A percentile compares a stretch with the other conserved stretches of the same genome.
phyloP scores from a whole-genome alignment of 2,113 vertebrate genomes.

The Bothrops jararaca region DNA sequence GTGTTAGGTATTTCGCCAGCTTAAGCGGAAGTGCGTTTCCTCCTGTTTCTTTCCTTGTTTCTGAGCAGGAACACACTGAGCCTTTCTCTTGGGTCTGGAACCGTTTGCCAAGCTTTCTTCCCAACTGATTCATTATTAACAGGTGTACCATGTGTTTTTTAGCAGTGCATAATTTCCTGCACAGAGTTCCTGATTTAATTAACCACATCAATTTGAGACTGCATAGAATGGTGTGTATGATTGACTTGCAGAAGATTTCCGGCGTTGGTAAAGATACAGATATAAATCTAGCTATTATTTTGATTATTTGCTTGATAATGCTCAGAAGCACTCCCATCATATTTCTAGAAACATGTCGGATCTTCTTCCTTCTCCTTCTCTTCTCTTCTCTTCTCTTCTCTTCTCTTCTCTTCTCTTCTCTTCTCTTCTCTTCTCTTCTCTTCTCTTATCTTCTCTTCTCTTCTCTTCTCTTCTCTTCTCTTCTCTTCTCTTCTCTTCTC shows the following conservation, averaged over 20 bases:
- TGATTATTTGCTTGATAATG: background rate
- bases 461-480: too few species aligned
- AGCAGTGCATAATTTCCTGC: constrained; percentile 49
- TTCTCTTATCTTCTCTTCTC: too few species aligned
- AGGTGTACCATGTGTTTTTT: constrained; percentile 42
- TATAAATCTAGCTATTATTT: constrained; percentile 5
- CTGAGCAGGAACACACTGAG: background rate
- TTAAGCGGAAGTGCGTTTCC: background rate
- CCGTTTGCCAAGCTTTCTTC: constrained; percentile 32
- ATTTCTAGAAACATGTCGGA: background rate
- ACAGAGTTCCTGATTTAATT: constrained; percentile 49
- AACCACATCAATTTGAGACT: constrained; percentile 40
- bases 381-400: too few species aligned
- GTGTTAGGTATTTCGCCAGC: background rate
- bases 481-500: too few species aligned
- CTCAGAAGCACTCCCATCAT: background rate
- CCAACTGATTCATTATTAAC: constrained; percentile 47
- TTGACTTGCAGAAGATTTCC: constrained; percentile 5
- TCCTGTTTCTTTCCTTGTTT: constrained; percentile 5
- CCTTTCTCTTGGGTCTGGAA: constrained; percentile 10
- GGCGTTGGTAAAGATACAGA: constrained; percentile 27
- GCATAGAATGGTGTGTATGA: constrained; percentile 15
- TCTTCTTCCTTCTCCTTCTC: background rate
- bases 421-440: too few species aligned
- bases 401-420: too few species aligned